These are phyloP conservation scores for Tetheella fluctuosa DNA, from an alignment of 2,888 invertebrate genomes.

Conservation along the genomic window DNA sequence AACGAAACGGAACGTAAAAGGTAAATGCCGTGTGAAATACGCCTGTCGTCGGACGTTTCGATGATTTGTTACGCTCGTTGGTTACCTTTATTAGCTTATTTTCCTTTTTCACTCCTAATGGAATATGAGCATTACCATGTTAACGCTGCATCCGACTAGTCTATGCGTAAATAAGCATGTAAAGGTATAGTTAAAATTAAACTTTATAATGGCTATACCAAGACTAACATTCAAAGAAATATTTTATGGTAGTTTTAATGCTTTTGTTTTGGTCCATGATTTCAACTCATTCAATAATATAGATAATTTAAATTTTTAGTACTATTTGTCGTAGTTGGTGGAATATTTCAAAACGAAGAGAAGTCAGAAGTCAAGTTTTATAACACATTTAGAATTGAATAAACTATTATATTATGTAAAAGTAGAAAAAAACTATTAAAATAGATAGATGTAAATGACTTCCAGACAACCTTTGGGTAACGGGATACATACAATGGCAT, in stretches of 20 bases:
- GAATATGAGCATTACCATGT: conserved; percentile 42
- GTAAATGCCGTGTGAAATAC: conserved; percentile 58
- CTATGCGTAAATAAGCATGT: too few species aligned
- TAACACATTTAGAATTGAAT: too few species aligned
- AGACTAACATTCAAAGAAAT: not conserved
- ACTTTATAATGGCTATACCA: not conserved
- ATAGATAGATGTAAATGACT: too few species aligned
- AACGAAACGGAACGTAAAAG: conserved; percentile 48
- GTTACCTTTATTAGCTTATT: conserved; percentile 56
- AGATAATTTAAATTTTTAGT: too few species aligned
- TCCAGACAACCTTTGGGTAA: too few species aligned
- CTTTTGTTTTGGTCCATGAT: not conserved
- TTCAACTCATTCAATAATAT: not conserved
- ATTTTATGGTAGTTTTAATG: not conserved
- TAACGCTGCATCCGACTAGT: conserved; percentile 16
- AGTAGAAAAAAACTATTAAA: too few species aligned
- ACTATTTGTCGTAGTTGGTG: too few species aligned
- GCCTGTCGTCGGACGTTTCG: conserved; percentile 54
- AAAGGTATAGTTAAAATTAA: not conserved
- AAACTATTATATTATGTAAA: too few species aligned
- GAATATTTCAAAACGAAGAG: too few species aligned
- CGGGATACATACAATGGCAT: too few species aligned
- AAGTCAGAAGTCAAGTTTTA: too few species aligned
- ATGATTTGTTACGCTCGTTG: conserved; percentile 61
- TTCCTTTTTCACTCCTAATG: conserved; percentile 54